phyloP scores from a whole-genome alignment of 2,113 vertebrate species.

The Trogon melanurus region DNA sequence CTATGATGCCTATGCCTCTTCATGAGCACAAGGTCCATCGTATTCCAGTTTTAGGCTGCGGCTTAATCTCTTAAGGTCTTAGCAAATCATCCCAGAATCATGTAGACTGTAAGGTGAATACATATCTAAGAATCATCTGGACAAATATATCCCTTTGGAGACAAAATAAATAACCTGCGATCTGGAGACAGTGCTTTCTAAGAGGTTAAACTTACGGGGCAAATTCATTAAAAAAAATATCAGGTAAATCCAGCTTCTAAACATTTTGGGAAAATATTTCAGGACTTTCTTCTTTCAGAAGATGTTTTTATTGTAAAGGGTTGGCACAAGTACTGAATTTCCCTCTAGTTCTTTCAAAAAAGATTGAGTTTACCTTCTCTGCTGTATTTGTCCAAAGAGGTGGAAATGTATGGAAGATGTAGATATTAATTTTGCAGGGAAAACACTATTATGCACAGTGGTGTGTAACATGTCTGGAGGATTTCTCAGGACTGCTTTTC shows the following conservation, averaged over 20 bases:
- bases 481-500: background rate
- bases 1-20: background rate
- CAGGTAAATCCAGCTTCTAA: background rate
- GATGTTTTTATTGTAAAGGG: background rate
- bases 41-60: background rate
- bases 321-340: rapidly evolving
- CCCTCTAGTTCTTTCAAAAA: background rate
- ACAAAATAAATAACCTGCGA: background rate
- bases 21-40: background rate
- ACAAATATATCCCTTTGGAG: background rate
- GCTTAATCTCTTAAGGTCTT: background rate
- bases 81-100: background rate
- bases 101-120: background rate
- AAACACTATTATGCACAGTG: background rate
- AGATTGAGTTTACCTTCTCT: background rate
- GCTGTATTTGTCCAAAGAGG: background rate
- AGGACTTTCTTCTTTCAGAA: background rate
- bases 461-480: background rate
- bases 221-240: background rate
- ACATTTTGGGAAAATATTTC: background rate
- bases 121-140: background rate
- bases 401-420: background rate
- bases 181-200: background rate
- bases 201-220: background rate
- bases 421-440: background rate